Percentiles rank a stretch among this genome's conserved stretches.
Evolutionary conservation across 2,888 invertebrate species (phyloP).

Genomic region (Napeogenes sylphis): DNA sequence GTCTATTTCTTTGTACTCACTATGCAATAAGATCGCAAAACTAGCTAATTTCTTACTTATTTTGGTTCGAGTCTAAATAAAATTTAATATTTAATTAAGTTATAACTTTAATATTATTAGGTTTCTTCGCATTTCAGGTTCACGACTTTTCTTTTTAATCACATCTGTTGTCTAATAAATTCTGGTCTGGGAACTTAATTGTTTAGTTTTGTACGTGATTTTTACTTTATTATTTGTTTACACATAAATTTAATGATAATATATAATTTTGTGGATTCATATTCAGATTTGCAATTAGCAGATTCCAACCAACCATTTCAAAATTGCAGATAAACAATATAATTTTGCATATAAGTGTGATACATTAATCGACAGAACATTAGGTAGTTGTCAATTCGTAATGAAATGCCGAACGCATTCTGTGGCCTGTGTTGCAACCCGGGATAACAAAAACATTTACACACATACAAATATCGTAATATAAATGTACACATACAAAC

Average conservation of each 20-base stretch:
- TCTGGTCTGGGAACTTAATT: too few relatives aligned
- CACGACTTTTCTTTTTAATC: constrained; percentile 1
- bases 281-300: constrained; percentile 35
- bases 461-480: constrained; percentile 15
- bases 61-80: constrained; percentile 23
- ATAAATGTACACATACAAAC: constrained; percentile 10
- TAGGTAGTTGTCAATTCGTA: constrained; percentile 53
- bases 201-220: background rate
- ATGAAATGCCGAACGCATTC: constrained; percentile 47
- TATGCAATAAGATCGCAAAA: constrained; percentile 56
- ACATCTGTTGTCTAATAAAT: background rate
- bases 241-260: background rate
- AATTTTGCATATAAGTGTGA: constrained; percentile 48
- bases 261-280: constrained; percentile 12
- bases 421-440: constrained; percentile 34
- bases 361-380: constrained; percentile 55
- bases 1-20: constrained; percentile 59
- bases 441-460: constrained; percentile 30
- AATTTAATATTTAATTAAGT: constrained; percentile 15
- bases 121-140: background rate
- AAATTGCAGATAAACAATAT: constrained; percentile 40
- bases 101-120: constrained; percentile 7
- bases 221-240: background rate
- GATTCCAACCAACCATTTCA: constrained; percentile 38
- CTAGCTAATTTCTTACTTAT: constrained; percentile 49